Evolutionary conservation across 2,113 vertebrate species (phyloP).

Genomic region (Mola mola): DNA sequence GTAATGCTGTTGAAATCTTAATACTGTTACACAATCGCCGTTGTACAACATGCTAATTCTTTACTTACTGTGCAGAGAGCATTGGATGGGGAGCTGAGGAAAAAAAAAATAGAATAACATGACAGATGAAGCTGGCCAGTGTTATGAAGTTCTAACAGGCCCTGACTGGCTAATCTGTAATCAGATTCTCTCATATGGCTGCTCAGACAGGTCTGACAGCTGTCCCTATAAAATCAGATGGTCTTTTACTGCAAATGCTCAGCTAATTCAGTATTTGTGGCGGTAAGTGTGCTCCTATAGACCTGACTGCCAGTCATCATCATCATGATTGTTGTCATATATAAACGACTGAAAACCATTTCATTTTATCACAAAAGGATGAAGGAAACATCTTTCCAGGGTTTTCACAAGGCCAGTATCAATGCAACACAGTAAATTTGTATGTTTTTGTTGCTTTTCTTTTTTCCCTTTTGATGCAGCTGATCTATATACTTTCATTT

Average conservation of each 20-base stretch:
- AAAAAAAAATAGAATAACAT: conserved; percentile 18
- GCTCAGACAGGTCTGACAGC: conserved; percentile 27
- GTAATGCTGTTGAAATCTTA: conserved; percentile 68
- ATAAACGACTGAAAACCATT: too few relatives aligned
- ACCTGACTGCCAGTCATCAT: not conserved
- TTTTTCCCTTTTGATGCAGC: not conserved
- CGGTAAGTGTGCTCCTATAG: conserved; percentile 1
- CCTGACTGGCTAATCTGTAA: conserved; percentile 34
- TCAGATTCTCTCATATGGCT: conserved; percentile 31
- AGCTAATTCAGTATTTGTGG: too few relatives aligned
- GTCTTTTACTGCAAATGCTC: conserved; percentile 20
- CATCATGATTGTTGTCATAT: too few relatives aligned
- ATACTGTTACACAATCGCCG: conserved; percentile 67
- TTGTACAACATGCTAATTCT: conserved; percentile 66
- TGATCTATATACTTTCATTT: not conserved
- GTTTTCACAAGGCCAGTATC: too few relatives aligned
- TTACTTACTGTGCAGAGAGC: conserved; percentile 38
- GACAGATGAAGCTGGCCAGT: conserved; percentile 5
- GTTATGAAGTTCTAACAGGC: conserved; percentile 17
- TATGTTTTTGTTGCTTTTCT: not conserved
- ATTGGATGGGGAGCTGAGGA: conserved; percentile 11
- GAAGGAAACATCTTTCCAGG: too few relatives aligned
- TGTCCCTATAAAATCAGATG: conserved; percentile 36
- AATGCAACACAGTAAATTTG: too few relatives aligned
- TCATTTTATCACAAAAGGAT: not conserved